Evolutionary conservation across 2,888 invertebrate species (phyloP), one percentile per base, ranked within the genome.

Genomic region (Sacculina carcini): DNA sequence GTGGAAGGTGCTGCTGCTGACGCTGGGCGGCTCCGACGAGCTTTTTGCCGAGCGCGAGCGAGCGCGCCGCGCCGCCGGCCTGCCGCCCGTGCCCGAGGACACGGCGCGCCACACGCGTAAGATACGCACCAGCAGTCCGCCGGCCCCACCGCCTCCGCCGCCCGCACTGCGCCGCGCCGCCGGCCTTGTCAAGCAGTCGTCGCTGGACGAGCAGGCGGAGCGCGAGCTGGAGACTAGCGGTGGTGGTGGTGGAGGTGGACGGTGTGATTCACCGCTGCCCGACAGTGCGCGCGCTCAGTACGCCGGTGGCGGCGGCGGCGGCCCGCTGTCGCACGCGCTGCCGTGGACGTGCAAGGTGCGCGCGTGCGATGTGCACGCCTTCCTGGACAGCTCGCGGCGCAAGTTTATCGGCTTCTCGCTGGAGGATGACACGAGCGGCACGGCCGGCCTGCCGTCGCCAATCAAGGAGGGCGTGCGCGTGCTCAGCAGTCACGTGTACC

Each of bases 271-370:
- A 31, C 65, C 68, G 40, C 67, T 68, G 46, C 70, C 70, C 2
- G 68, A 69, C 6, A 69, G 70, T 53, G 70, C 71, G 21, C 65
- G 72, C 58, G 72, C 73, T 39, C 63, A 65, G 48, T 68, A 69
- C 19, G 70, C 71, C 14, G 44, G 28, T 7, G n/a, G n/a, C n/a
- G n/a, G n/a, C n/a, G n/a, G n/a, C n/a, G n/a, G n/a, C n/a, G n/a
- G n/a, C n/a, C n/a, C n/a, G n/a, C n/a, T n/a, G n/a, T n/a, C n/a
- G n/a, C n/a, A n/a, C n/a, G 77, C 83, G 53, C 71, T 96, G 56
- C 94, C 94, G 0, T 96, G 94, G 94, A 77, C 80, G 58, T 90
- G 94, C 0, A 96, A 96, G 73, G 90, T 92, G 14, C 73, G 89
- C 9, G 83, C 84, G 61, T 83, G 81, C 66, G 94, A 96, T 63